Base-by-base conservation (phyloP, 2,797 vertebrate species). In the Eidolon dupreanum region DNA sequence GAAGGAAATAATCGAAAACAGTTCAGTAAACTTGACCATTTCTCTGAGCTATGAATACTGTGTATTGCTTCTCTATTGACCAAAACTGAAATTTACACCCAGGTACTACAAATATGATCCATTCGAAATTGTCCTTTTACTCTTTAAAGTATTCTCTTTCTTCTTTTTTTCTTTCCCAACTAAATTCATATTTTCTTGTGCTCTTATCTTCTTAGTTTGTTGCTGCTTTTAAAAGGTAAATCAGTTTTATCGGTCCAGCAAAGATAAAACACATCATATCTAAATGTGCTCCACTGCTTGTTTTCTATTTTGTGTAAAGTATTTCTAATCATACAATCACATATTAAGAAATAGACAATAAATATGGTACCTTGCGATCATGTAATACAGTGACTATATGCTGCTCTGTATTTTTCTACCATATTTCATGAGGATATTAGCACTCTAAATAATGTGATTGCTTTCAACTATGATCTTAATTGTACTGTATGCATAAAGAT, bases 151-250 rank as follows among this genome's bases (percentile, higher is more conserved):
- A 43, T 43, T 73, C 65, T 75, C 20, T 92, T n/a, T 81, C 15
- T 79, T 53, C 28, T 61, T 55, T 31, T 31, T 88, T 85, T 79
- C 51, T 74, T 91, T 68, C 31, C 26, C 24, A 63, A 59, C 31
- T 88, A 33, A 93, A 70, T 63, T 75, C 53, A 20, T 33, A 66
- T 65, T 81, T 89, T 61, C 43, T 41, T n/a, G 6, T 36, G 15
- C 13, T 90, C 4, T 0, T 3, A 70, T 13, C 59, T 55, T 79
- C 31, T 57, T 78, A 55, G 16, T 92, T 77, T 66, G 15, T 46
- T 77, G 59, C 22, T 61, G 61, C 65, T 94, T 88, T 83, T 65
- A 79, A 66, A 92, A 78, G 59, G 65, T 16, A 71, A 94, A 59
- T 88, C 59, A 38, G 20, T 38, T 49, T 81, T 73, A 78, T 0